phyloP scores from a whole-genome alignment of 2,888 invertebrate species.

The Tuta absoluta region DNA sequence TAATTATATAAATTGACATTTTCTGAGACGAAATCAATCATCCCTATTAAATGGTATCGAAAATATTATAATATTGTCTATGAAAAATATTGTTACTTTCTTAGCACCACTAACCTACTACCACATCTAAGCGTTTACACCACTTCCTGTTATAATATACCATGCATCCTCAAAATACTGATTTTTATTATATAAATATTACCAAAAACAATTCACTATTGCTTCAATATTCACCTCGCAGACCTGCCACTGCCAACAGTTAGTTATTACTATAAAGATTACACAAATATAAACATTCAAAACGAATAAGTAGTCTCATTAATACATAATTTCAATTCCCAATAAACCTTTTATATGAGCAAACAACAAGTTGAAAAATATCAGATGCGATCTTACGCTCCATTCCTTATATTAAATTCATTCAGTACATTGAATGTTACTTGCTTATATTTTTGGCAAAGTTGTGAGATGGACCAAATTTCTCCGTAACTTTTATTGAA shows the following conservation, averaged over 20 bases:
- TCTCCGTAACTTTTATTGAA: not conserved
- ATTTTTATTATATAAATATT: not conserved
- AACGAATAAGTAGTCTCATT: not conserved
- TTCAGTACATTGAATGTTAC: not conserved
- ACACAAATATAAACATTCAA: not conserved
- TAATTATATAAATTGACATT: conserved; percentile 67
- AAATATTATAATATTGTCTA: conserved; percentile 72
- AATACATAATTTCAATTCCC: conserved; percentile 19
- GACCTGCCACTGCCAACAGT: not conserved
- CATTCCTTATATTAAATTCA: conserved; percentile 10
- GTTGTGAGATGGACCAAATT: not conserved
- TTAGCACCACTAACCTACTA: conserved; percentile 72
- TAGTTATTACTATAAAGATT: conserved; percentile 1
- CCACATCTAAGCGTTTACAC: conserved; percentile 25
- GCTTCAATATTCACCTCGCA: not conserved
- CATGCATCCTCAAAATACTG: conserved; percentile 10
- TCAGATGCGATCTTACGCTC: conserved; percentile 1
- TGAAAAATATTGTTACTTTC: conserved; percentile 70
- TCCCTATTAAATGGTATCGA: conserved; percentile 64
- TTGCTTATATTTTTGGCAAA: not conserved
- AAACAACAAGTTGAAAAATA: not conserved
- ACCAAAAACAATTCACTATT: conserved; percentile 8
- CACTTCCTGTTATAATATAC: conserved; percentile 9
- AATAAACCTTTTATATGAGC: conserved; percentile 8
- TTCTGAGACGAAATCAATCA: conserved; percentile 59